Evolutionary conservation across 2,797 vertebrate genomes (phyloP).

Genomic region (Eulemur rubriventer): DNA sequence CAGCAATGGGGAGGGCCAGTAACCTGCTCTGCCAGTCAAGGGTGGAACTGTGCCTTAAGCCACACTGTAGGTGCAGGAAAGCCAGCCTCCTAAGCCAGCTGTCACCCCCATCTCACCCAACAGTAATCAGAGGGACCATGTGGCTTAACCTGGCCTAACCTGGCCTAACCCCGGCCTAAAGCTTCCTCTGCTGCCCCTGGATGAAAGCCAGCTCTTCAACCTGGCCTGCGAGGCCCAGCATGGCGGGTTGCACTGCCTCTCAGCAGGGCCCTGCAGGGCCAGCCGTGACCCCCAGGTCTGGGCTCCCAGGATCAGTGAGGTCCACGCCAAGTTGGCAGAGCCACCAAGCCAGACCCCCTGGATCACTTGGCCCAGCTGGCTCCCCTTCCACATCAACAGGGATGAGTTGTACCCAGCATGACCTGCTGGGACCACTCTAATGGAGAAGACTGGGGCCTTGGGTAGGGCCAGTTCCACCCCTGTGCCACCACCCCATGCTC

Average conservation of each 20-base stretch:
- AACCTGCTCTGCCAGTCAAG: neutral
- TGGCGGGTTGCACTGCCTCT: neutral
- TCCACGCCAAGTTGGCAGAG: constrained; percentile 72
- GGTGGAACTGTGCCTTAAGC: neutral
- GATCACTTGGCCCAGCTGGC: constrained; percentile 85
- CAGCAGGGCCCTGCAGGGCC: neutral
- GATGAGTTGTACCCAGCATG: constrained; percentile 88
- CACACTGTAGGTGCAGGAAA: rapidly evolving
- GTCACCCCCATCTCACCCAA: neutral
- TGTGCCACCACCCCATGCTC: too few species aligned
- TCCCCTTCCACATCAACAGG: constrained; percentile 89
- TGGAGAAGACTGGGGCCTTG: constrained; percentile 86
- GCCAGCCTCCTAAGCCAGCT: neutral
- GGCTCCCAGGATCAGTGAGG: constrained; percentile 76
- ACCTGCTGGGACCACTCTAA: constrained; percentile 83
- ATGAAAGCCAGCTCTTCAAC: neutral
- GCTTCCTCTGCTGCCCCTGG: neutral
- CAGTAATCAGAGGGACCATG: neutral
- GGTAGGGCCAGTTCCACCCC: constrained; percentile 75
- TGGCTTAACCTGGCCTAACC: neutral
- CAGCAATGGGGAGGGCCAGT: neutral
- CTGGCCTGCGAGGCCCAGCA: neutral
- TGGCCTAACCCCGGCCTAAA: rapidly evolving
- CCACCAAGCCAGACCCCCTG: constrained; percentile 66
- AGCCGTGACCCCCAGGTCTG: neutral